Evolutionary conservation across 2,888 invertebrate genomes (phyloP), one percentile per base, ranked within the genome.

Genomic region (Orchesellides sinensis): DNA sequence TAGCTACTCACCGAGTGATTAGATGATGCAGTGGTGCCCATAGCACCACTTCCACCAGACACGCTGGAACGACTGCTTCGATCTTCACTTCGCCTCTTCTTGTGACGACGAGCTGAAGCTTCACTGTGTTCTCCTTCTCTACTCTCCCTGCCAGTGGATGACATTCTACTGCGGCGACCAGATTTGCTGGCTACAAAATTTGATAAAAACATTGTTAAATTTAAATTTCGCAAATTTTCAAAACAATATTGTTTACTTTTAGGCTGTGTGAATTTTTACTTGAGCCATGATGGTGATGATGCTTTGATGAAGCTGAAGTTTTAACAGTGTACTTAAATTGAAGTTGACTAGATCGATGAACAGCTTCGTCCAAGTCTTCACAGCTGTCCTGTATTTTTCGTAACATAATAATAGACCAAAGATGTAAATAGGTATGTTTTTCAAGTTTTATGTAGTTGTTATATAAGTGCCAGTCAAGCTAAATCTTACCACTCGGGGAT

Each of bases 401-500:
- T n/a, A 40, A 40, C n/a, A 8, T n/a, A 40, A 40, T 5, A 32
- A 32, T 32, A 40, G n/a, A n/a, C n/a, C n/a, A n/a, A n/a, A n/a
- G n/a, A 40, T 40, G 14, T 5, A 40, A 40, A 8, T 40, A n/a
- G n/a, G n/a, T 21, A 59, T 59, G 19, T 21, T 17, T 59, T 59
- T 40, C 14, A 40, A 14, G 40, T n/a, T n/a, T 8, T 40, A 32
- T 6, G 10, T 5, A 32, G 10, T 63, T 63, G n/a, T 17, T 25
- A 40, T n/a, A n/a, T n/a, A n/a, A n/a, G n/a, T n/a, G n/a, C n/a
- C n/a, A n/a, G n/a, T n/a, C n/a, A n/a, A n/a, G n/a, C n/a, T n/a
- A n/a, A 19, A 12, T 90, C 91, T 91, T 90, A 93, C 93, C 91
- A 94, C 90, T 91, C 94, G 94, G 3, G 93, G 93, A 90, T 94